Evolutionary conservation across 1,140 invertebrate genomes (phyloP), one percentile per base, ranked within the genome.

Genomic region (Neodiprion fabricii): DNA sequence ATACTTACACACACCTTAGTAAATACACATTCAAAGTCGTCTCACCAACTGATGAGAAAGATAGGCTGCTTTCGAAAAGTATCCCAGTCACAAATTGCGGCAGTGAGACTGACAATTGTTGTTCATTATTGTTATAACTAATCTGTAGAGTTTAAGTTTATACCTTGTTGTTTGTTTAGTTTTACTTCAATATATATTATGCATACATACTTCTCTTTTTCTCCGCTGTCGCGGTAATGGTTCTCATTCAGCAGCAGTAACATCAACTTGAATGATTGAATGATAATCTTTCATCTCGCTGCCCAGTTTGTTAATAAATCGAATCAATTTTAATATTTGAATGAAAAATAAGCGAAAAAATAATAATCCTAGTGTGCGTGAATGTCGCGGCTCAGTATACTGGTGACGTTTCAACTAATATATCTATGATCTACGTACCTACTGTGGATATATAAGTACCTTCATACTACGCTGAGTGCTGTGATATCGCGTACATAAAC

Each of bases 401-500:
- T 72, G 72, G 72, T 74, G 68, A 49, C 23, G 72, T 67, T 48
- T 73, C 53, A 50, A 74, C 74, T 73, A 67, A 69, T 77, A 70
- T 72, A 72, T 75, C 74, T 72, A 77, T 47, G 28, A 70, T 40
- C 28, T 65, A 73, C 76, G 72, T 77, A 71, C 77, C 77, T 76
- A 74, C 77, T 76, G 77, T 75, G 75, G 76, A 82, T 79, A 79
- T 77, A 80, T 78, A 76, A 84, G 84, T 86, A 86, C 82, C 85
- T 85, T 81, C 72, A 79, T 72, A 80, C 80, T 79, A 83, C 82
- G 85, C 84, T 88, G 85, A 87, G 82, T 80, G 82, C 87, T 88
- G 87, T 88, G 87, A 88, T 88, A 88, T 88, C 84, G 83, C 85
- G 85, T 88, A 85, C 84, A 86, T 40, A 40, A 70, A 70, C 68